Percentiles rank a stretch among this genome's conserved stretches.
These are phyloP conservation scores for Podarcis raffonei DNA, from an alignment of 2,113 vertebrate genomes.

Conservation along the genomic window DNA sequence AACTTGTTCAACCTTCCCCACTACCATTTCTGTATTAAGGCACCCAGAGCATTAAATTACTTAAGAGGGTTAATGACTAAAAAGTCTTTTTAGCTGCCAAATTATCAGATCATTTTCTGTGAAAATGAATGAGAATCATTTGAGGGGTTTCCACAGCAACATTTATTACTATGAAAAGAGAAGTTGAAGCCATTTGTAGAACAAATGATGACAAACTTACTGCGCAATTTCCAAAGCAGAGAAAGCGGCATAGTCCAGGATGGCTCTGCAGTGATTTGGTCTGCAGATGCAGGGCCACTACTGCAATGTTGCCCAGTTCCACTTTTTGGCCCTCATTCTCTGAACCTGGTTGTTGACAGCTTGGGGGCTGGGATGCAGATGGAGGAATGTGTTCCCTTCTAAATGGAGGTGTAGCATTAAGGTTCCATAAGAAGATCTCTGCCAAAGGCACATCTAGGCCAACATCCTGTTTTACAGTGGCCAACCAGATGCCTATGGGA, in stretches of 20 bases:
- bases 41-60: not conserved
- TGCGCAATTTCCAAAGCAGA: not conserved
- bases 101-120: not conserved
- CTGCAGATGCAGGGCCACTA: not conserved
- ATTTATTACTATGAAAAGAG: not conserved
- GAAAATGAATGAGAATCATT: not conserved
- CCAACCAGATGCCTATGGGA: too few relatives aligned
- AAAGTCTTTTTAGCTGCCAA: conserved; percentile 20
- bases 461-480: too few relatives aligned
- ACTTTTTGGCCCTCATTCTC: not conserved
- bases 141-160: not conserved
- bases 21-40: not conserved
- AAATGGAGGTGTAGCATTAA: too few relatives aligned
- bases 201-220: not conserved
- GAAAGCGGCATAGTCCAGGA: too few relatives aligned
- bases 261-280: not conserved
- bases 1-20: not conserved
- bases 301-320: not conserved
- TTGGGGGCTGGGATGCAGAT: not conserved
- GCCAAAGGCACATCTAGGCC: too few relatives aligned
- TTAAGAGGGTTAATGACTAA: not conserved
- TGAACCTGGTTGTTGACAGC: not conserved
- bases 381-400: too few relatives aligned
- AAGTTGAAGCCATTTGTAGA: not conserved
- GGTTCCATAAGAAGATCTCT: too few relatives aligned